Percentiles rank a stretch among this genome's conserved stretches.
Conservation (phyloP, 2,888 invertebrate genomes). For the Acrobasis suavella region DNA sequence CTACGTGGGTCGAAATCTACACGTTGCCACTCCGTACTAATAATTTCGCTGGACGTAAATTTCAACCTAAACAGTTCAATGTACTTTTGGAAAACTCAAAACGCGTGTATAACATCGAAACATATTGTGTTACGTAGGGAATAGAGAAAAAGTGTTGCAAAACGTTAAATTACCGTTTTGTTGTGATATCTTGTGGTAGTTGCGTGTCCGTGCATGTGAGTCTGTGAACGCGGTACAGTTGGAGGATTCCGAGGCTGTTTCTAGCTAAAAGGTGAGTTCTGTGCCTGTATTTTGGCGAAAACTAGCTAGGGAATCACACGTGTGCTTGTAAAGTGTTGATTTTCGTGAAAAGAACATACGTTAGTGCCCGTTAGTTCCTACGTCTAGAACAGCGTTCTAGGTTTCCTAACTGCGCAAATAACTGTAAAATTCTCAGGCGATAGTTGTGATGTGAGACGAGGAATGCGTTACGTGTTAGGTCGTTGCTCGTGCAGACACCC, state of each 20-base stretch:
- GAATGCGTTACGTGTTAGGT: slow-evolving; percentile 35
- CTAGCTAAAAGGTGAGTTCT: slow-evolving; percentile 67
- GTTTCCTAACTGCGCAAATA: slow-evolving; percentile 38
- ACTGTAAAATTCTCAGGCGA: slow-evolving; percentile 18
- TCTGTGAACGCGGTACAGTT: slow-evolving; percentile 71
- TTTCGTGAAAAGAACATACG: slow-evolving; percentile 11
- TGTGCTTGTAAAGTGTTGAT: neutral
- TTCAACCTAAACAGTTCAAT: slow-evolving; percentile 82
- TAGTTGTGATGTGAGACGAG: slow-evolving; percentile 13
- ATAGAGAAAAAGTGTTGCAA: slow-evolving; percentile 64
- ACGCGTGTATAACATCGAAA: slow-evolving; percentile 70
- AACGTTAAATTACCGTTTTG: slow-evolving; percentile 61
- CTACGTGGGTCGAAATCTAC: slow-evolving; percentile 58
- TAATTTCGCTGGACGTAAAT: slow-evolving; percentile 83
- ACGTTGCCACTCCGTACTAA: slow-evolving; percentile 83
- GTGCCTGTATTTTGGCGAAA: slow-evolving; percentile 1
- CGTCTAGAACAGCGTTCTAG: slow-evolving; percentile 24
- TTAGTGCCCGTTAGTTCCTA: slow-evolving; percentile 16
- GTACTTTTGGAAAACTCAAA: slow-evolving; percentile 79
- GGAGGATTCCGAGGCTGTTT: slow-evolving; percentile 63
- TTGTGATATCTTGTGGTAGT: slow-evolving; percentile 74
- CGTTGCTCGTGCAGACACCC: slow-evolving; percentile 53
- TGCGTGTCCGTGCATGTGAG: slow-evolving; percentile 73
- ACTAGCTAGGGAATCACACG: neutral
- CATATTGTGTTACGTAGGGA: slow-evolving; percentile 63